phyloP scores from a whole-genome alignment of 2,888 invertebrate genomes.

The Tridacna crocea region DNA sequence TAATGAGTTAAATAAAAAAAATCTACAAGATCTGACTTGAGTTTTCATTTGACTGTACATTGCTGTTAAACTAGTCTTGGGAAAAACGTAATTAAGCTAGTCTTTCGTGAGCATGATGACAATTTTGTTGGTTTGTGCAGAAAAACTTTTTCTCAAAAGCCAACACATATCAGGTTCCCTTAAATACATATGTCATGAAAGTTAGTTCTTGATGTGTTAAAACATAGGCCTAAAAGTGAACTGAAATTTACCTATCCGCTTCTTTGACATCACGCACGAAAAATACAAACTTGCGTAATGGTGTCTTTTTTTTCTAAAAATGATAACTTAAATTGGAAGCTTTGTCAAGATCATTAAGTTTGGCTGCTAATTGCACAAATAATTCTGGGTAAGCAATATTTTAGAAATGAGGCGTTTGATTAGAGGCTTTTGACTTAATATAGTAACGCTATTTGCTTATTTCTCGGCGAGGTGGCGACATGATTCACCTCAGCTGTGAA shows the following conservation, averaged over 20 bases:
- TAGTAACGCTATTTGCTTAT: neutral
- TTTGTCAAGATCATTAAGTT: neutral
- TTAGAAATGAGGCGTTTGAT: neutral
- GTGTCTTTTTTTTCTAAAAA: neutral
- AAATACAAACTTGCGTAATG: neutral
- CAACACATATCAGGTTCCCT: neutral
- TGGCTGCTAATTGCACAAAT: neutral
- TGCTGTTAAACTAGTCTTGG: too few species aligned
- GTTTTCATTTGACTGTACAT: too few species aligned
- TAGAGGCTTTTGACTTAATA: neutral
- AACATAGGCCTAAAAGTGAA: neutral
- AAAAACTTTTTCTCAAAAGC: neutral
- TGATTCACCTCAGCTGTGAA: too few species aligned
- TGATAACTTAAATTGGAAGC: too few species aligned
- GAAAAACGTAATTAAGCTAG: too few species aligned
- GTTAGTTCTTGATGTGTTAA: neutral
- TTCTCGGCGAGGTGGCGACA: too few species aligned
- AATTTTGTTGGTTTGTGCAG: neutral
- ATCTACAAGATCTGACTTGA: too few species aligned
- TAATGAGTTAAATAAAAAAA: too few species aligned
- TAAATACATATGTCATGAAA: too few species aligned
- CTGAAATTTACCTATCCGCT: neutral
- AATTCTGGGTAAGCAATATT: neutral
- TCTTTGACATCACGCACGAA: neutral
- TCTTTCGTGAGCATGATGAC: neutral